Evolutionary conservation across 2,113 vertebrate species (phyloP).

Genomic region (Mobula hypostoma): DNA sequence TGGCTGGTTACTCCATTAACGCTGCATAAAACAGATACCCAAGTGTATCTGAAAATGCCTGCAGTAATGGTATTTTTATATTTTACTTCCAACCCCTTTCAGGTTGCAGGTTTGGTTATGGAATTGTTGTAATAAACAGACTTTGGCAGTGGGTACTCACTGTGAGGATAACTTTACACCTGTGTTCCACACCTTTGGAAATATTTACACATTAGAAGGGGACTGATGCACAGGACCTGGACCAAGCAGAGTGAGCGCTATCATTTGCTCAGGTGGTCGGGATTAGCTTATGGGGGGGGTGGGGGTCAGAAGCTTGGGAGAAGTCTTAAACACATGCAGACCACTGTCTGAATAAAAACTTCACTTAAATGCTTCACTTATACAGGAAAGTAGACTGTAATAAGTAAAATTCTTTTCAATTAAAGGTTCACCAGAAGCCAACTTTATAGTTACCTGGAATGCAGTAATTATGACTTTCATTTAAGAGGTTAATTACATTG

Average conservation of each 20-base stretch:
- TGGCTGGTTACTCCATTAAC: slow-evolving; percentile 14
- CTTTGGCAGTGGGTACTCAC: neutral
- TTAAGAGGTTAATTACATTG: neutral
- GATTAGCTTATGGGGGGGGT: too few relatives aligned
- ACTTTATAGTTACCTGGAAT: neutral
- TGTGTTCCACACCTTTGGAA: neutral
- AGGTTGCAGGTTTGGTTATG: neutral
- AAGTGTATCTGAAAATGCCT: neutral
- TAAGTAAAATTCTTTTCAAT: neutral
- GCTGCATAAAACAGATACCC: neutral
- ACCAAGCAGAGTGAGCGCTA: neutral
- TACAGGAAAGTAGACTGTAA: neutral
- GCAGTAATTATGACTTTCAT: too few relatives aligned
- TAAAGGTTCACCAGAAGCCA: neutral
- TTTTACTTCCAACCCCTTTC: neutral
- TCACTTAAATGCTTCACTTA: neutral
- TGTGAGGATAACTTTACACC: too few relatives aligned
- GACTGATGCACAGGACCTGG: neutral
- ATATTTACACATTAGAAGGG: neutral
- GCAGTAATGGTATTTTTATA: neutral
- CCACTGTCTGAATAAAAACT: neutral
- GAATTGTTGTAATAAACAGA: neutral
- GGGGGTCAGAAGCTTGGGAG: neutral
- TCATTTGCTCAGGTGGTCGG: neutral
- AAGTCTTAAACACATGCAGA: neutral